Base-by-base conservation (phyloP, 1,140 invertebrate species). In the Galendromus occidentalis region DNA sequence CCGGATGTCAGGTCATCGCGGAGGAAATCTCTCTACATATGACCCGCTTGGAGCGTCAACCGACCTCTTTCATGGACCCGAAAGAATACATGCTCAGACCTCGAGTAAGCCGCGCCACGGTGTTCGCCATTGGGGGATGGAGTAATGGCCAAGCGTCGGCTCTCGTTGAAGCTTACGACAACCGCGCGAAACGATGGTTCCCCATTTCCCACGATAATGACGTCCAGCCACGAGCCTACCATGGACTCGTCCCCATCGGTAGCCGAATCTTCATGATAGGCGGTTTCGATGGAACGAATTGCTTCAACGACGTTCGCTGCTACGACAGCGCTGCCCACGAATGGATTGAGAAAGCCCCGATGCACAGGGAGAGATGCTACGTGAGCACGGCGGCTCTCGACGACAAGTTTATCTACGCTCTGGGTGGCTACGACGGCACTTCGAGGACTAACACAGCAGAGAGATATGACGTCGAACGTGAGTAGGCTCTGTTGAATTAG, bases 201-300 rank as follows among this genome's bases (percentile, higher is more conserved):
- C 14, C 51, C 1, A 29, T 59, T 17, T 59, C 51, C 1, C 51
- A 59, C 17, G 51, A 59, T 22, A 59, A 59, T 22, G 51, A 59
- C 33, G 51, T 59, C 51, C 51, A 59, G 22, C 51, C 51, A 2
- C 77, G 85, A 42, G 84, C 86, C 1, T 88, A 88, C 71, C 85
- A 88, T 70, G 85, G 85, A 0, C 74, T 86, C 0, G 85, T 83
- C 65, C 75, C 80, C 0, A 72, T 86, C 1, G 78, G 83, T 69
- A 81, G 81, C 66, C 69, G 81, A 42, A 84, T 88, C 67, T 87
- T 87, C 73, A 81, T 87, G 76, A 82, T 87, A 67, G 86, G 86
- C 5, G 85, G 84, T 1, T 85, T 84, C 69, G 83, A 86, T 70
- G 84, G 85, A 4, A 81, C 85, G 59, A 81, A 85, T 69, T 70